These are phyloP conservation scores for Tiliacea aurago DNA, from an alignment of 2,888 invertebrate species.

Conservation along the genomic window DNA sequence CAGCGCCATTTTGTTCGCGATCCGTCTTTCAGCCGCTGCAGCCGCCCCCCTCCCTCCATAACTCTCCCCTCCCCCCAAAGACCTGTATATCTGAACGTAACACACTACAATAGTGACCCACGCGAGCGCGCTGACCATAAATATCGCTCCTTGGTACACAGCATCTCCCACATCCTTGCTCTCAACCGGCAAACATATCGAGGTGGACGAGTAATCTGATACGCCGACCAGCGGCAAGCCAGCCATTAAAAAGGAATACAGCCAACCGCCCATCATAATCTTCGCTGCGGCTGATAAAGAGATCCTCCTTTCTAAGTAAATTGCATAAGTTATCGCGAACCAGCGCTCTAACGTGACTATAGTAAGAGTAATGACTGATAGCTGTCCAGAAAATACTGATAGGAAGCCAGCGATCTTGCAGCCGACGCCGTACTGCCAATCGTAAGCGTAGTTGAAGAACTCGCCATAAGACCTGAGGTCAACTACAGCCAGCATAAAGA, in stretches of 20 bases:
- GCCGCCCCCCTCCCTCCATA: slow-evolving; percentile 92
- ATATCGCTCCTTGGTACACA: slow-evolving; percentile 93
- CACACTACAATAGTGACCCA: slow-evolving; percentile 96
- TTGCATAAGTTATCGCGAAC: slow-evolving; percentile 96
- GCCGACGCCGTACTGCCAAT: slow-evolving; percentile 96
- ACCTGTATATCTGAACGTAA: slow-evolving; percentile 96
- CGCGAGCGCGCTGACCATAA: slow-evolving; percentile 94
- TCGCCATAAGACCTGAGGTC: slow-evolving; percentile 96
- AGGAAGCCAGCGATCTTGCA: slow-evolving; percentile 97
- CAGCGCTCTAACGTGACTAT: slow-evolving; percentile 96
- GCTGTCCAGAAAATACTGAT: slow-evolving; percentile 96
- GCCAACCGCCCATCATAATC: slow-evolving; percentile 95
- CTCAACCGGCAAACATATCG: slow-evolving; percentile 97
- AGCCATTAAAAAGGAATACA: slow-evolving; percentile 94
- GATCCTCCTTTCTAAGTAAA: slow-evolving; percentile 95
- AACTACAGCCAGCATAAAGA: slow-evolving; percentile 95
- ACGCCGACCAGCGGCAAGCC: slow-evolving; percentile 95
- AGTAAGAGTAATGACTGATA: slow-evolving; percentile 96
- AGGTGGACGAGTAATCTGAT: slow-evolving; percentile 96
- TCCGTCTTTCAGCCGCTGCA: slow-evolving; percentile 92
- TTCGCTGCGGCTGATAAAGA: slow-evolving; percentile 93
- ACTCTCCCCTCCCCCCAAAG: slow-evolving; percentile 93
- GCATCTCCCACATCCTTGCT: slow-evolving; percentile 92
- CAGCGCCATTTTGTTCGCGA: slow-evolving; percentile 97
- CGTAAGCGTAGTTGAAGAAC: slow-evolving; percentile 97